These are phyloP conservation scores for Cromileptes altivelis DNA, from an alignment of 2,113 vertebrate genomes.

Conservation along the genomic window DNA sequence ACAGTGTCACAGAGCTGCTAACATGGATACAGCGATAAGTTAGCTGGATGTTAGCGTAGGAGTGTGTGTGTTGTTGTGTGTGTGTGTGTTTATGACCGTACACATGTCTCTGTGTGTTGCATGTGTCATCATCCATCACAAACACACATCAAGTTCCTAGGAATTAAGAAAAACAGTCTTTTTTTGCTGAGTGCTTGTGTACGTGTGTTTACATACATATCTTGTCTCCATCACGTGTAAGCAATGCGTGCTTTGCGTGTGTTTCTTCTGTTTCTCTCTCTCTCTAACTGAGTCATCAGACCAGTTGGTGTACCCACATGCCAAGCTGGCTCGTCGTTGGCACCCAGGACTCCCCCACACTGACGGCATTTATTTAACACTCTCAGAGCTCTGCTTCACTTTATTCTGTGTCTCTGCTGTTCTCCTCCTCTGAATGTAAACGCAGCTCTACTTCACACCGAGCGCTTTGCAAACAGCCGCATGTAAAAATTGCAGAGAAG, in stretches of 20 bases:
- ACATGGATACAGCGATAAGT: background rate
- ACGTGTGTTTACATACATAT: slow-evolving; percentile 22
- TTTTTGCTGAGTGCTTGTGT: background rate
- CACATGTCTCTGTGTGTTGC: background rate
- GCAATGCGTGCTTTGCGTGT: slow-evolving; percentile 26
- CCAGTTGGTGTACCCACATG: slow-evolving; percentile 81
- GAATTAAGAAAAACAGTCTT: rapidly evolving
- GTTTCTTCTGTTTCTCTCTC: slow-evolving; percentile 63
- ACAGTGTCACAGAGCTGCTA: background rate
- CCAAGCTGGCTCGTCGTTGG: slow-evolving; percentile 54
- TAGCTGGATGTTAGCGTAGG: background rate
- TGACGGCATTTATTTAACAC: slow-evolving; percentile 46
- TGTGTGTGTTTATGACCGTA: background rate
- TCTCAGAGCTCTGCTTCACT: background rate
- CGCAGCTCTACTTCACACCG: slow-evolving; percentile 7
- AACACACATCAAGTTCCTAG: background rate
- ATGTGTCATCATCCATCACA: background rate
- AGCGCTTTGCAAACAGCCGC: slow-evolving; percentile 8
- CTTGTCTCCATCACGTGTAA: slow-evolving; percentile 33
- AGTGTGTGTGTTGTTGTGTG: background rate
- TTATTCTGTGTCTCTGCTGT: background rate
- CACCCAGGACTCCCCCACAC: slow-evolving; percentile 70
- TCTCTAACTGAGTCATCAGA: slow-evolving; percentile 70
- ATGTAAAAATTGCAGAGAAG: slow-evolving; percentile 9
- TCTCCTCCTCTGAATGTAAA: background rate